Conservation (phyloP, 2,797 vertebrate species). For the Peromyscus melanophrys region DNA sequence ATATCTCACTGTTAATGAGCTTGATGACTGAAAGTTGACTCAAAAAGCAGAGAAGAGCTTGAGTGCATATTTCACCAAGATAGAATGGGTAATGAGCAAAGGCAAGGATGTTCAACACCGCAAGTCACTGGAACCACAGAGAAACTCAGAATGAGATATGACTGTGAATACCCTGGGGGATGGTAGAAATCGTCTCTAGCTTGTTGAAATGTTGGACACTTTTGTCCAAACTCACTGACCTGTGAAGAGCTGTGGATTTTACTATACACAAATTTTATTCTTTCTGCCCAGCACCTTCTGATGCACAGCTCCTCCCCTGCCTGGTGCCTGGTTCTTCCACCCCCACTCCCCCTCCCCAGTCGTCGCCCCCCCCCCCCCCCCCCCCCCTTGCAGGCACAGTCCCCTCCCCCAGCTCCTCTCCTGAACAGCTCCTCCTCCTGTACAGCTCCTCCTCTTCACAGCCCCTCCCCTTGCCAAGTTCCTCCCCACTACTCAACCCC, state of each 20-base stretch:
- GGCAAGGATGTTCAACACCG: background rate
- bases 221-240: background rate
- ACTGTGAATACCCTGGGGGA: background rate
- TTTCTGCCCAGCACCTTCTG: background rate
- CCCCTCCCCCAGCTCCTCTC: background rate
- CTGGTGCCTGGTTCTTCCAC: background rate
- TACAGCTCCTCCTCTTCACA: background rate
- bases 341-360: background rate
- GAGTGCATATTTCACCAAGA: background rate
- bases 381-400: too few species aligned
- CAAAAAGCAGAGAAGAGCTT: background rate
- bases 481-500: background rate
- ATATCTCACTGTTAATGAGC: background rate
- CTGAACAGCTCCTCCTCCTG: background rate
- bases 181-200: background rate
- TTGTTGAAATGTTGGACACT: background rate
- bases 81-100: background rate
- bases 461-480: background rate
- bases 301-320: background rate
- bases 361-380: background rate
- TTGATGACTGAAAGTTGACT: background rate
- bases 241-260: slow-evolving; percentile 36
- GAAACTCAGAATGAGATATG: background rate
- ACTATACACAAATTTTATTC: background rate
- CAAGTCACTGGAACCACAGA: background rate